Evolutionary conservation across 2,888 invertebrate genomes (phyloP).

Genomic region (Lasioglossum figueresi): DNA sequence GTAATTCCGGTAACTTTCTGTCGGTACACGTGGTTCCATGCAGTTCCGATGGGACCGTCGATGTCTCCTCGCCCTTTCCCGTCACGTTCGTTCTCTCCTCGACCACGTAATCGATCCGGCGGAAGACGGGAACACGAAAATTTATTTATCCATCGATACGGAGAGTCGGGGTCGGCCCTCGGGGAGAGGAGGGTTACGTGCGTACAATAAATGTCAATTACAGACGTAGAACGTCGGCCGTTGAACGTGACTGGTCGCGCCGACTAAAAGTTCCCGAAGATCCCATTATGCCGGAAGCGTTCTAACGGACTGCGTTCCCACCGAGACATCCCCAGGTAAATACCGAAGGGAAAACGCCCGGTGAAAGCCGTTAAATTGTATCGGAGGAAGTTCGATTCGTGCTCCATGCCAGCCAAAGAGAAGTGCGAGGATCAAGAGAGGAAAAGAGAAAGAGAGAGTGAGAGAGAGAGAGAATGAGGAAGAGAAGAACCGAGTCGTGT

Average conservation of each 20-base stretch:
- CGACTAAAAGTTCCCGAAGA: constrained; percentile 52
- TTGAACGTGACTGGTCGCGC: constrained; percentile 50
- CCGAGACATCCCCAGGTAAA: constrained; percentile 63
- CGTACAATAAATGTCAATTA: constrained; percentile 64
- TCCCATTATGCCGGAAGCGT: constrained; percentile 63
- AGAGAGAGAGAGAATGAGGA: background rate
- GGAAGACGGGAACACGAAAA: constrained; percentile 1
- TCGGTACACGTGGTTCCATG: background rate
- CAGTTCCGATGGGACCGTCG: background rate
- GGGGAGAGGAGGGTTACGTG: constrained; percentile 19
- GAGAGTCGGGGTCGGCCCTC: background rate
- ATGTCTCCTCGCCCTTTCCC: constrained; percentile 4
- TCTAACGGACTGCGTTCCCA: constrained; percentile 51
- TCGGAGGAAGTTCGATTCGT: constrained; percentile 72
- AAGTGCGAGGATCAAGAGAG: background rate
- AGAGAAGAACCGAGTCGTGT: background rate
- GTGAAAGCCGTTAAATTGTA: constrained; percentile 77
- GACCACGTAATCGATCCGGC: background rate
- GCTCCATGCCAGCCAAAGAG: background rate
- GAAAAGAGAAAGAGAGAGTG: background rate
- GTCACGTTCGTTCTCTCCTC: constrained; percentile 6
- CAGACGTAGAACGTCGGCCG: constrained; percentile 39
- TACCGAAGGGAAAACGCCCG: constrained; percentile 63
- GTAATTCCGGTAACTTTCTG: background rate
- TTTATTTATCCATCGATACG: constrained; percentile 41